A percentile compares a stretch with the other conserved stretches of the same genome.
phyloP scores from a whole-genome alignment of 2,888 invertebrate genomes.

The Ennomos erosarius region DNA sequence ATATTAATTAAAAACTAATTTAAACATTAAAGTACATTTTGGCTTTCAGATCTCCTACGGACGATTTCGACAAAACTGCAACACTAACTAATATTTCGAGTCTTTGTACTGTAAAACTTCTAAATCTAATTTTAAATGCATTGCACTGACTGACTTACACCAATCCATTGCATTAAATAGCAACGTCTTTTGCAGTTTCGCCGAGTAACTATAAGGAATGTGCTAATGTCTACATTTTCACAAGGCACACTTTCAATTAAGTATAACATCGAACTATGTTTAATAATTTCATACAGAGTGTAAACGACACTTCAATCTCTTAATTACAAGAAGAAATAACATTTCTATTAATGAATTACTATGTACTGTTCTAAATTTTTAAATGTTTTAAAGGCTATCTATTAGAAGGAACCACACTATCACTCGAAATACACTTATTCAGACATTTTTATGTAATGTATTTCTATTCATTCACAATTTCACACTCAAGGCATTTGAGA shows the following conservation, averaged over 20 bases:
- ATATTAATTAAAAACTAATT: slow-evolving; percentile 33
- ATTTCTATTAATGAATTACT: no score
- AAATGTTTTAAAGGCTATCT: no score
- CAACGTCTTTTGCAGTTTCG: slow-evolving; percentile 57
- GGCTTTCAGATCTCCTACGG: slow-evolving; percentile 61
- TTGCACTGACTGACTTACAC: slow-evolving; percentile 67
- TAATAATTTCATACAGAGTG: slow-evolving; percentile 2
- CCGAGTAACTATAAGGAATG: slow-evolving; percentile 67
- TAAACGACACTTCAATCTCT: no score
- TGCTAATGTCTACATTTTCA: slow-evolving; percentile 53
- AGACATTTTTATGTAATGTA: no score
- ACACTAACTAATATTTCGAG: slow-evolving; percentile 53
- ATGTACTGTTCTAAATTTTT: no score
- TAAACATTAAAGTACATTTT: slow-evolving; percentile 63
- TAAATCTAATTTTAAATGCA: slow-evolving; percentile 81
- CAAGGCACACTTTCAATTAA: slow-evolving; percentile 25
- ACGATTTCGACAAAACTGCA: slow-evolving; percentile 61
- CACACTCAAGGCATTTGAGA: no score
- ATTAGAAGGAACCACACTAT: no score
- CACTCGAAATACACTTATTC: no score
- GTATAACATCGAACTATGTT: slow-evolving; percentile 3
- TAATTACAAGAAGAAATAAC: no score
- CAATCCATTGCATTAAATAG: slow-evolving; percentile 53
- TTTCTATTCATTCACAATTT: no score
- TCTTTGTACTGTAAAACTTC: slow-evolving; percentile 76